Conservation (phyloP, 2,113 vertebrate species). For the Platanista minor region DNA sequence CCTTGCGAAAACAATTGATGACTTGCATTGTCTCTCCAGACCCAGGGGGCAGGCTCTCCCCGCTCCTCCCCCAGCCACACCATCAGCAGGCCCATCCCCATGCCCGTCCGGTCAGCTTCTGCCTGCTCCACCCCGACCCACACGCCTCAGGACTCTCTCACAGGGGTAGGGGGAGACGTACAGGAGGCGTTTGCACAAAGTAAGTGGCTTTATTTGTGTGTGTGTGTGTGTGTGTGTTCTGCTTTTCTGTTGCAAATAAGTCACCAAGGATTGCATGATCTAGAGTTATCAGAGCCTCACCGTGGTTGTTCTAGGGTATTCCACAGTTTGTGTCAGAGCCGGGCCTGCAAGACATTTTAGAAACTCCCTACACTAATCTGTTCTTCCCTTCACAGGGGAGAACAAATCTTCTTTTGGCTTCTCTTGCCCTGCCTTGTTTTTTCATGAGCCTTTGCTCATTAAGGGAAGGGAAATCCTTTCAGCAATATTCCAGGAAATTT, state of each 20-base stretch:
- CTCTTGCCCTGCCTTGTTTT: neutral
- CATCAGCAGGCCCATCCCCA: conserved; percentile 92
- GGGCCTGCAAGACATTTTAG: neutral
- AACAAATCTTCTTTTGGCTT: neutral
- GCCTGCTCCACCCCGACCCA: conserved; percentile 93
- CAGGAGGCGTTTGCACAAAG: conserved; percentile 98
- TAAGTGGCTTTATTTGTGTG: conserved; percentile 76
- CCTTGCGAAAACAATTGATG: conserved; percentile 51
- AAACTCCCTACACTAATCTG: neutral
- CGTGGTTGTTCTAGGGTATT: fast-evolving
- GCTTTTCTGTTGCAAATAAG: neutral
- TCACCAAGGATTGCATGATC: neutral
- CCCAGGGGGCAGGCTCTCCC: conserved; percentile 94
- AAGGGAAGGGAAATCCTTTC: neutral
- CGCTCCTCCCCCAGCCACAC: conserved; percentile 97
- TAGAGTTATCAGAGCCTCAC: neutral
- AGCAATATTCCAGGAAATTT: neutral
- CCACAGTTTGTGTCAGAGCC: neutral
- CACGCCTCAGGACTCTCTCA: conserved; percentile 97
- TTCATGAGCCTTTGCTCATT: neutral
- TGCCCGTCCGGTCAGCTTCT: conserved; percentile 92
- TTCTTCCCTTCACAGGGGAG: neutral
- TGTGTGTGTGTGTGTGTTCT: neutral
- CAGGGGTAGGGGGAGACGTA: conserved; percentile 96
- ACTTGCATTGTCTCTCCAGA: conserved; percentile 82